Base-by-base conservation (phyloP, 2,797 vertebrate species). In the Gambelia wislizenii region DNA sequence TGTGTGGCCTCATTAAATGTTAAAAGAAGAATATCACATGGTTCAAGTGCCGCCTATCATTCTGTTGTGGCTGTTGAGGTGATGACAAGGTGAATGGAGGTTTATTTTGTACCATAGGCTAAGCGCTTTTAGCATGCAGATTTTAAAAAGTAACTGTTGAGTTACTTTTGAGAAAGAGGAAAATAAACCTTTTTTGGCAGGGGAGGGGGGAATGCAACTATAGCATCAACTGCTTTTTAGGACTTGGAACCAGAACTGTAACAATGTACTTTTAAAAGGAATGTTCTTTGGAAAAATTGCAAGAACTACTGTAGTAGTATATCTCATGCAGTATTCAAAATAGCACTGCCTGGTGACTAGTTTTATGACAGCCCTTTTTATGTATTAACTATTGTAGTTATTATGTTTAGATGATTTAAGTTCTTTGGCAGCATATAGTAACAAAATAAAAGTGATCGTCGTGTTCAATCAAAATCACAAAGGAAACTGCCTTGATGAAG, bases 381-480 rank as follows among this genome's bases (percentile, higher is more conserved):
- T 78, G 2, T 83, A 82, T 93, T 92, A 75, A 74, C 47, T 52
- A 20, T 18, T 85, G 42, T 25, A 89, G 67, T 74, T 80, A 90
- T 74, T 0, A 1, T 83, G 25, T 85, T 93, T 91, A 92, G 75
- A 87, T 33, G 79, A 9, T 83, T 22, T 69, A 87, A 85, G 76
- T 91, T 91, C 67, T 89, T 18, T 85, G 64, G 81, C 64, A 22
- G 85, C 82, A 47, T 83, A 91, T 64, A 54, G 27, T 64, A 70
- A 1, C 9, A 16, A 91, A 91, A 72, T 80, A 85, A 12, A 59
- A 90, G 49, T 91, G 85, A 88, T 90, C 90, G 89, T 64, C 61
- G 87, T 54, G 9, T 81, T 52, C 69, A 89, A 52, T 92, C 42
- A 92, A 88, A 88, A 89, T 77, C 79, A 89, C 85, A 87, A 72